Evolutionary conservation across 2,888 invertebrate species (phyloP).

Genomic region (Priocnemis perturbator): DNA sequence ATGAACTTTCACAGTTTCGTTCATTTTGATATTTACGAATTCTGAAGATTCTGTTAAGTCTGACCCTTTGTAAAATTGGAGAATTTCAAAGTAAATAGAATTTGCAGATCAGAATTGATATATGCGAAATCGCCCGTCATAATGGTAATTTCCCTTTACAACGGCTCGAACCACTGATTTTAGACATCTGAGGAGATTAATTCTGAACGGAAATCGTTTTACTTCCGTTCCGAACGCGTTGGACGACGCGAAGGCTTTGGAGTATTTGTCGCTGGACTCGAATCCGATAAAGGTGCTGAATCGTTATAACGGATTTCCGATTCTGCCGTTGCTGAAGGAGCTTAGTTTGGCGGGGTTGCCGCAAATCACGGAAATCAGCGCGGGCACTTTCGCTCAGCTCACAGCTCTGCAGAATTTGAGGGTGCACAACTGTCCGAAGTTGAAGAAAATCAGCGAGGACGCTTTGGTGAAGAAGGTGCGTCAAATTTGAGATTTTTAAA

Average conservation of each 20-base stretch:
- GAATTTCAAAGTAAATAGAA: too few species aligned
- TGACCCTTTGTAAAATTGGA: too few species aligned
- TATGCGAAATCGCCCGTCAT: too few species aligned
- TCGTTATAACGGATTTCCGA: constrained; percentile 78
- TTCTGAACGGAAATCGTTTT: constrained; percentile 83
- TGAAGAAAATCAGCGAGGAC: constrained; percentile 79
- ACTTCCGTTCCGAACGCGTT: constrained; percentile 79
- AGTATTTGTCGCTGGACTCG: constrained; percentile 81
- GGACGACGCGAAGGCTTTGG: constrained; percentile 78
- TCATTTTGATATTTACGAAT: too few species aligned
- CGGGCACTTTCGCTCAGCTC: constrained; percentile 78
- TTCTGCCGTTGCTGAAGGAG: constrained; percentile 79
- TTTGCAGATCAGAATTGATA: too few species aligned
- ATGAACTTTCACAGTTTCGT: too few species aligned
- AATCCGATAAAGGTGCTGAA: constrained; percentile 82
- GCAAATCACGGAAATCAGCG: constrained; percentile 78
- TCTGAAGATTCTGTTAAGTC: too few species aligned
- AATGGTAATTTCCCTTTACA: background rate
- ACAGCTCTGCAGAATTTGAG: constrained; percentile 78
- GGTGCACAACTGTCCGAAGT: constrained; percentile 80
- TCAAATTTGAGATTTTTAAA: background rate
- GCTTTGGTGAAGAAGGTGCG: constrained; percentile 70
- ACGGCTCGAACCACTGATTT: background rate
- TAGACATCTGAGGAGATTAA: constrained; percentile 79
- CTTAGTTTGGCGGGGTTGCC: constrained; percentile 84